Conservation (phyloP, 2,113 vertebrate genomes). For the Mustela nigripes region DNA sequence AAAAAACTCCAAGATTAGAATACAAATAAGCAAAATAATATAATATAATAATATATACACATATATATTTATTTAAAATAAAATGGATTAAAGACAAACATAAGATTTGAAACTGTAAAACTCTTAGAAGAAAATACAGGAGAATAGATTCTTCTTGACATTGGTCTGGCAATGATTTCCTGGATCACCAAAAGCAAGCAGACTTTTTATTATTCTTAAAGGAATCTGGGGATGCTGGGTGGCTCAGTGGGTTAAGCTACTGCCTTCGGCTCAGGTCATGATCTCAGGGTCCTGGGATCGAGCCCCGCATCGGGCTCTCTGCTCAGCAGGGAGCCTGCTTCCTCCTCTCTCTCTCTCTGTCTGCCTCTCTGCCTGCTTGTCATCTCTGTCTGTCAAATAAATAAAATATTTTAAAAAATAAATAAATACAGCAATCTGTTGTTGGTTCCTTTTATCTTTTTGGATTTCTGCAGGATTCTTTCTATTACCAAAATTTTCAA, state of each 20-base stretch:
- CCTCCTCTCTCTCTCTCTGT: too few species aligned
- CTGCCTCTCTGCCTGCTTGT: too few species aligned
- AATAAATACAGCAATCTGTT: background rate
- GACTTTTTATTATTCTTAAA: background rate
- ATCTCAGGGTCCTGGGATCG: too few species aligned
- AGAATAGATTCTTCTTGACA: background rate
- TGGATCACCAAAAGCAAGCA: background rate
- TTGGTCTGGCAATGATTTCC: background rate
- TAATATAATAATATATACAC: too few species aligned
- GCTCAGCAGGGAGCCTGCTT: too few species aligned
- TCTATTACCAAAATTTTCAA: background rate
- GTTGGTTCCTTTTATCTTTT: background rate
- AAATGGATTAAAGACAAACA: background rate
- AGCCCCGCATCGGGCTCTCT: too few species aligned
- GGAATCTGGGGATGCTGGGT: background rate
- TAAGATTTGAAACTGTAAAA: background rate
- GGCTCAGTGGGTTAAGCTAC: too few species aligned
- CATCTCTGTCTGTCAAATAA: too few species aligned
- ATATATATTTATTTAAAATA: background rate
- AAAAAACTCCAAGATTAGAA: background rate
- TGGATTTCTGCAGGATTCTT: background rate
- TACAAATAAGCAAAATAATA: background rate
- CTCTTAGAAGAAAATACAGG: background rate
- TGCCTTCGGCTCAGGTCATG: too few species aligned
- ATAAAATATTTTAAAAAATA: too few species aligned